Percentiles rank a stretch among this genome's conserved stretches.
phyloP scores from a whole-genome alignment of 2,888 invertebrate species.

The Boloria selene region DNA sequence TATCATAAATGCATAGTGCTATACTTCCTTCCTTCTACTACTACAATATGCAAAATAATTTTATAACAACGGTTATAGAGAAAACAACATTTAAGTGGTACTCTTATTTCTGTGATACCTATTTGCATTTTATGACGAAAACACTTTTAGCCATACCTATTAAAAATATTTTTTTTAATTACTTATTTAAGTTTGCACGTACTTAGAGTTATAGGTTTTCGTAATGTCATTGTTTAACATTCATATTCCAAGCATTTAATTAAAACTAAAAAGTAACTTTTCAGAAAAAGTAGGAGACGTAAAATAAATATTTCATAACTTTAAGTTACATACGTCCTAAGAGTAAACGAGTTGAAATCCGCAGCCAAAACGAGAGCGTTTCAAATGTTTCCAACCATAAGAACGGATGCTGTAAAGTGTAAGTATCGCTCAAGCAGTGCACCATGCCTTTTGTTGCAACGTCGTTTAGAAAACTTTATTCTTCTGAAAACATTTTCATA shows the following conservation, averaged over 20 bases:
- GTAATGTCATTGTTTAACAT: no score
- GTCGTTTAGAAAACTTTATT: conserved; percentile 18
- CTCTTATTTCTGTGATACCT: not conserved
- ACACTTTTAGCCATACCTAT: no score
- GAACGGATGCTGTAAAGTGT: conserved; percentile 23
- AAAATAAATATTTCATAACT: not conserved
- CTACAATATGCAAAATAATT: not conserved
- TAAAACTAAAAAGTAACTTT: no score
- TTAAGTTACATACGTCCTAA: not conserved
- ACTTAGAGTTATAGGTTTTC: no score
- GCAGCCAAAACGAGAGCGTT: conserved; percentile 20
- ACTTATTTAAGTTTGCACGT: no score
- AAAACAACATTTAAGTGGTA: not conserved
- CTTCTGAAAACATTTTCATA: not conserved
- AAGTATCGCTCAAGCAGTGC: conserved; percentile 20
- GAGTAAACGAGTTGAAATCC: conserved; percentile 4
- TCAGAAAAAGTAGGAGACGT: no score
- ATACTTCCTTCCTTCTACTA: conserved; percentile 22
- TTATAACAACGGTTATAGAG: not conserved
- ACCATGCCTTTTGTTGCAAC: conserved; percentile 24
- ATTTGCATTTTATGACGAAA: no score
- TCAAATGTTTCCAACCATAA: conserved; percentile 26
- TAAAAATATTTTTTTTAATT: no score
- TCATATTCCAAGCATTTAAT: no score
- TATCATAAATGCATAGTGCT: conserved; percentile 5